Percentiles rank a stretch among this genome's conserved stretches.
Evolutionary conservation across 2,113 vertebrate genomes (phyloP).

Genomic region (Hippocampus zosterae): DNA sequence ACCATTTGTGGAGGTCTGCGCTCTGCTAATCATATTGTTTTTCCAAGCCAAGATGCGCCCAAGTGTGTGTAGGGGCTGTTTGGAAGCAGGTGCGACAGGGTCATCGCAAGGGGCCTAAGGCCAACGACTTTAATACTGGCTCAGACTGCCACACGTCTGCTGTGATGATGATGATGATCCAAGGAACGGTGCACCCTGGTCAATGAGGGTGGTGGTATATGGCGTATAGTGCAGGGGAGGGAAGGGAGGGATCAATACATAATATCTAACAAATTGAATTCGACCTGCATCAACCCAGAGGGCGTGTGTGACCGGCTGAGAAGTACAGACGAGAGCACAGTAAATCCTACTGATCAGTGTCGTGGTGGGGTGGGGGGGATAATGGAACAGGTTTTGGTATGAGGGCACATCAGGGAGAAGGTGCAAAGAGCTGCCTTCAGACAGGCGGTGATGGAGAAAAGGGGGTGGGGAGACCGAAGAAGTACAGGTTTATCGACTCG

Average conservation of each 20-base stretch:
- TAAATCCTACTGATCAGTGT: conserved; percentile 72
- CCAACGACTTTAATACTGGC: conserved; percentile 41
- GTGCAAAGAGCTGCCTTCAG: conserved; percentile 39
- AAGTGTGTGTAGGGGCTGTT: conserved; percentile 13
- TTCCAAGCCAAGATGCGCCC: not conserved
- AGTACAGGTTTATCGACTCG: conserved; percentile 53
- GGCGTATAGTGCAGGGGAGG: conserved; percentile 8
- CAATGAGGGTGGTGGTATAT: conserved; percentile 49
- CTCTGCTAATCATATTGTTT: not conserved
- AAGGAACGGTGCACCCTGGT: conserved; percentile 60
- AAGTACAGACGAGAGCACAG: conserved; percentile 64
- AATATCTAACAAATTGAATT: conserved; percentile 84
- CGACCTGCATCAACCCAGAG: conserved; percentile 76
- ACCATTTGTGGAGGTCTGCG: not conserved
- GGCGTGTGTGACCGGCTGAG: conserved; percentile 59
- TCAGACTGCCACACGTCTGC: conserved; percentile 44
- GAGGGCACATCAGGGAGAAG: conserved; percentile 35
- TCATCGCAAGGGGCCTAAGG: conserved; percentile 33
- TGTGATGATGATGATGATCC: conserved; percentile 45
- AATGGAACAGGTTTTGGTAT: not conserved
- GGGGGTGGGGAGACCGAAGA: conserved; percentile 21
- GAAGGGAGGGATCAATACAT: conserved; percentile 72
- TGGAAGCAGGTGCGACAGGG: conserved; percentile 35
- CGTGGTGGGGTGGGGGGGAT: not conserved
- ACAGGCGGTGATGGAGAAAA: conserved; percentile 35